phyloP scores from a whole-genome alignment of 1,140 invertebrate species.

The Danaus melanippus region DNA sequence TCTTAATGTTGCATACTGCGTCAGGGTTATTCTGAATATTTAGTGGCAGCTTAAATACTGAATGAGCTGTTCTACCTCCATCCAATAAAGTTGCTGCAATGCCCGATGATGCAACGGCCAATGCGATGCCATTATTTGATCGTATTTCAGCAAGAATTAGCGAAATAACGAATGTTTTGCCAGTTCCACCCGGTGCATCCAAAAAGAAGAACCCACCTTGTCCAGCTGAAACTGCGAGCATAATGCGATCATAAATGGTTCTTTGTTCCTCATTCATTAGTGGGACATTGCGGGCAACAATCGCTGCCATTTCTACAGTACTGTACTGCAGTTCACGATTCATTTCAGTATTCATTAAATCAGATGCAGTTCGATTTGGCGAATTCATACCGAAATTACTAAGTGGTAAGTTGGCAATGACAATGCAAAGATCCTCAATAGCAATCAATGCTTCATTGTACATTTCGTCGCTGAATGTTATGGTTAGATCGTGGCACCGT shows the following conservation, averaged over 20 bases:
- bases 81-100: conserved; percentile 23
- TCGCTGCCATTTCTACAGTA: conserved; percentile 21
- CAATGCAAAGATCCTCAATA: conserved; percentile 22
- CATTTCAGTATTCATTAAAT: conserved; percentile 20
- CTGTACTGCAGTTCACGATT: conserved; percentile 22
- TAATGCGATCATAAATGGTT: conserved; percentile 15
- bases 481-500: conserved; percentile 13
- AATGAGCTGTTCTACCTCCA: conserved; percentile 20
- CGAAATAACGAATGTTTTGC: conserved; percentile 1
- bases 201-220: conserved; percentile 23
- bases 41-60: conserved; percentile 20
- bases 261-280: conserved; percentile 8
- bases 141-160: conserved; percentile 13
- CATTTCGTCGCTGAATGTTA: conserved; percentile 19
- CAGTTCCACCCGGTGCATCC: conserved; percentile 4
- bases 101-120: conserved; percentile 16
- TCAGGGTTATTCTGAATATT: conserved; percentile 20
- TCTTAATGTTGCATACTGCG: conserved; percentile 17
- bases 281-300: conserved; percentile 20
- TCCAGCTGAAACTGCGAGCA: conserved; percentile 22
- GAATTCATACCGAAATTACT: conserved; percentile 17
- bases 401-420: conserved; percentile 19
- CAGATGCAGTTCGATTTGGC: conserved; percentile 19
- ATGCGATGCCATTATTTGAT: conserved; percentile 6
- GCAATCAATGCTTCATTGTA: conserved; percentile 24